Base-by-base conservation (phyloP, 2,888 invertebrate species). In the Nephrocerus scutellatus region DNA sequence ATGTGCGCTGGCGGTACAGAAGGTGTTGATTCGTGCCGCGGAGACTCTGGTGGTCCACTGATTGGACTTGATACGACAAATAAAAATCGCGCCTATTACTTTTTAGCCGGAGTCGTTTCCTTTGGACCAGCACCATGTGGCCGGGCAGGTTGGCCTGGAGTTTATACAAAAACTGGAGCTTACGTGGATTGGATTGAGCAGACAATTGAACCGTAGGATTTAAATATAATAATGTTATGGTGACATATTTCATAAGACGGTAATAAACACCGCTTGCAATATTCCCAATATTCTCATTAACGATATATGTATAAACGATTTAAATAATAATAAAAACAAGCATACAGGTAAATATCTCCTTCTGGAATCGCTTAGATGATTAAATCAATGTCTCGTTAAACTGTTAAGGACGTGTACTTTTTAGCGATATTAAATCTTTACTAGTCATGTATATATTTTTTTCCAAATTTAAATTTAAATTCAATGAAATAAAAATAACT, bases 381-480 rank as follows among this genome's bases (percentile, higher is more conserved):
- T 62, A 30, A 87, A 90, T 54, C 79, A 82, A 30, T 98, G 97
- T 97, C 75, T 90, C 0, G 74, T 84, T 7, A 86, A 91, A 46
- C 72, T 96, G 16, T 72, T 97, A 7, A 79, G 79, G 46, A 87
- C 91, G 0, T 92, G 92, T 52, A 92, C 91, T 57, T 73, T 77
- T 3, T 29, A 24, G 31, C 35, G 10, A 18, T 6, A 6, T 10
- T 6, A 28, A 32, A 9, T 22, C 25, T 25, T 3, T 16, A 32
- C 22, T 22, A 10, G 22, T 10, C 9, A 3, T 16, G 16, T 42
- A 19, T 18, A 35, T 14, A 36, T 21, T 18, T 36, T 28, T 15
- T 18, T 14, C 46, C 16, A 12, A 3, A 31, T 15, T 26, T 14
- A 25, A 7, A 21, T 55, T 6, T 55, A 72, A 68, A 49, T 84